Percentiles rank a stretch among this genome's conserved stretches.
Evolutionary conservation across 2,797 vertebrate genomes (phyloP).

Genomic region (Sebastolobus altivelis): DNA sequence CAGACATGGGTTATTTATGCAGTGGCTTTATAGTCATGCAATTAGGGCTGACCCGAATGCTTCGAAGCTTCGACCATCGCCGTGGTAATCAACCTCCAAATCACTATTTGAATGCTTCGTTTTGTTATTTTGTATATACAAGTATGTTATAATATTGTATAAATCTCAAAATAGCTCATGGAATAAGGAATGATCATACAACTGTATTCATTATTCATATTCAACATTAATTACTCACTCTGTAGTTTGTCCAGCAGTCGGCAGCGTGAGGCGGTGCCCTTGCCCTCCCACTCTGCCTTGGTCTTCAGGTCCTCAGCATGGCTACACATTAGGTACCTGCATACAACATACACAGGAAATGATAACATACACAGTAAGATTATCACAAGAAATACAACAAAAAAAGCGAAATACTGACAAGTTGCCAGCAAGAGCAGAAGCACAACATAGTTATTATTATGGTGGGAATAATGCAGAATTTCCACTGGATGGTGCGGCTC

Average conservation of each 20-base stretch:
- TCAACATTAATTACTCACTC: conserved; percentile 83
- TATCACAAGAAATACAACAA: not conserved
- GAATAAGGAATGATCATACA: too few species aligned
- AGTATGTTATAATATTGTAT: too few species aligned
- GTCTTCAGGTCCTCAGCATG: conserved; percentile 96
- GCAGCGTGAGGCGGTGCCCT: conserved; percentile 94
- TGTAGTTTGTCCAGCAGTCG: conserved; percentile 98
- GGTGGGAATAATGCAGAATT: not conserved
- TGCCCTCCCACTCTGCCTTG: conserved; percentile 99
- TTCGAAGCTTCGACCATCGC: too few species aligned
- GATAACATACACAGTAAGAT: not conserved
- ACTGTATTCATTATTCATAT: too few species aligned
- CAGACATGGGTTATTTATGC: not conserved
- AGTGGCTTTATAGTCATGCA: not conserved
- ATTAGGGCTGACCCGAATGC: not conserved
- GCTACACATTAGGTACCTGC: conserved; percentile 99
- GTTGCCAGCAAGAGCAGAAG: not conserved
- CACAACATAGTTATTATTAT: not conserved
- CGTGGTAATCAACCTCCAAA: too few species aligned
- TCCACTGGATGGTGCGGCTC: not conserved
- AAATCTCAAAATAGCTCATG: too few species aligned
- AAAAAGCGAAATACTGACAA: not conserved
- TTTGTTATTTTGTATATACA: too few species aligned
- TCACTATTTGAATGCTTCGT: too few species aligned
- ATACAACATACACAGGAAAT: not conserved